phyloP scores from a whole-genome alignment of 2,888 invertebrate genomes.

The Physocephala rufipes region DNA sequence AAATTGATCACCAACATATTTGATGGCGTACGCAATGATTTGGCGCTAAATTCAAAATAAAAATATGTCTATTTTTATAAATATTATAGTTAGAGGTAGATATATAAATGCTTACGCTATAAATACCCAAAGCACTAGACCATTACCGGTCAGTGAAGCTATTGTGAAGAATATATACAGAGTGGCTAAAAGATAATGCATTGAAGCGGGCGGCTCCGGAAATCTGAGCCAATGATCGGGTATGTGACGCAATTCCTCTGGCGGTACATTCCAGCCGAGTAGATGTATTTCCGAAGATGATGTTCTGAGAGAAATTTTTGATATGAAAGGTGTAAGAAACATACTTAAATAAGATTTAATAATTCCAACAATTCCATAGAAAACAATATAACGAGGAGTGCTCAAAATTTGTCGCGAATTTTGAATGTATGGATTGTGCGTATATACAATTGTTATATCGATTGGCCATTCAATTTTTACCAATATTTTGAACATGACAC shows the following conservation, averaged over 20 bases:
- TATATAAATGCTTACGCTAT: slow-evolving; percentile 55
- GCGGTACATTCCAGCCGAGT: slow-evolving; percentile 81
- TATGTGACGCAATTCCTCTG: slow-evolving; percentile 78
- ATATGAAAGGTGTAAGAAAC: no score
- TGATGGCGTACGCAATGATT: slow-evolving; percentile 71
- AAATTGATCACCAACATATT: slow-evolving; percentile 86
- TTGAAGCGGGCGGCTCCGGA: slow-evolving; percentile 81
- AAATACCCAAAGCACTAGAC: slow-evolving; percentile 86
- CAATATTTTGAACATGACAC: no score
- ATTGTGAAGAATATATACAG: slow-evolving; percentile 80
- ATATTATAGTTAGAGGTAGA: not conserved
- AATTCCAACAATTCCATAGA: no score
- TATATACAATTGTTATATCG: no score
- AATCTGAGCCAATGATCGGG: slow-evolving; percentile 84
- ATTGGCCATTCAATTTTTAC: no score
- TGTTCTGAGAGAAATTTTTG: slow-evolving; percentile 38
- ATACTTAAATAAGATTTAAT: no score
- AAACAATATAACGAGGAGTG: no score
- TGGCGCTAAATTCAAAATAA: slow-evolving; percentile 52
- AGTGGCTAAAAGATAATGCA: slow-evolving; percentile 81
- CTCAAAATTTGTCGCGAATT: no score
- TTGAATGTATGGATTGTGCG: no score
- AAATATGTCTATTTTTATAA: slow-evolving; percentile 6
- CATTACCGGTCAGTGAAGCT: slow-evolving; percentile 80
- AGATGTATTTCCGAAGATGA: slow-evolving; percentile 66